Conservation (phyloP, 2,797 vertebrate genomes). For the Eidolon dupreanum region DNA sequence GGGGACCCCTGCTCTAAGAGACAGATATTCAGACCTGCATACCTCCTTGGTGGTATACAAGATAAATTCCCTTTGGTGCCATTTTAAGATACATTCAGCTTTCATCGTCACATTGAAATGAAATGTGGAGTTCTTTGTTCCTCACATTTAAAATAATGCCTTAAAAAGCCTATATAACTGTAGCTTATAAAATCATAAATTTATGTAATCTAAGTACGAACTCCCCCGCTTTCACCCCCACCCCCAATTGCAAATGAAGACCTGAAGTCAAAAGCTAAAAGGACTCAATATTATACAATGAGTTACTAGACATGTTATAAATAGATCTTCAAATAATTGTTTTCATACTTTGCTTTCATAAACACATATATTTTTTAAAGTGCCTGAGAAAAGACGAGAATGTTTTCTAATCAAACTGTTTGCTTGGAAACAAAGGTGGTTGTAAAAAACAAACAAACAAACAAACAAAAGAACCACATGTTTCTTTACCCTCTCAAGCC, state of each 20-base stretch:
- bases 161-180: background rate
- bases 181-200: background rate
- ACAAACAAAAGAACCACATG: background rate
- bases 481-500: background rate
- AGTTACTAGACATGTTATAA: background rate
- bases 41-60: background rate
- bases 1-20: background rate
- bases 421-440: background rate
- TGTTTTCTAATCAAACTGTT: slow-evolving; percentile 24
- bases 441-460: background rate
- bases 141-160: background rate
- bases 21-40: background rate
- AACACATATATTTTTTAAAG: background rate
- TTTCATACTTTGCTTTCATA: background rate
- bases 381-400: background rate
- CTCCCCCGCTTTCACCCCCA: fast-evolving
- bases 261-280: background rate
- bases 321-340: background rate
- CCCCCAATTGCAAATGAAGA: background rate
- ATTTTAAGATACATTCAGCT: background rate
- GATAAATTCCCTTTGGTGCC: background rate
- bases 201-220: background rate
- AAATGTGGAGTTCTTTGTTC: too few relatives aligned
- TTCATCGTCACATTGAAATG: background rate
- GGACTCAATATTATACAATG: background rate